These are phyloP conservation scores for Troides oblongomaculatus DNA, from an alignment of 2,888 invertebrate genomes.

Conservation along the genomic window DNA sequence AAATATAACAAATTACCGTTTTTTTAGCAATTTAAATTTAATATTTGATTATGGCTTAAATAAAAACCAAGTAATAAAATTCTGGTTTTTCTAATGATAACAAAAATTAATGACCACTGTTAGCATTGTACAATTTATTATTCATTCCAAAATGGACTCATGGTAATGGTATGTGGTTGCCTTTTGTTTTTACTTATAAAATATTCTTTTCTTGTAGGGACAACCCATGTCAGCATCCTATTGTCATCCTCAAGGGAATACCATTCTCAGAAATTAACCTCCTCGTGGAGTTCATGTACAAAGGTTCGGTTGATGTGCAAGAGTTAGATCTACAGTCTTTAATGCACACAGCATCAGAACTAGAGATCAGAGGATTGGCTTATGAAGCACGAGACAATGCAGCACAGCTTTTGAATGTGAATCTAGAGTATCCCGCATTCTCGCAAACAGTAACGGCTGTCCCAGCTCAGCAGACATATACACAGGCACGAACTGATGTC, in stretches of 20 bases:
- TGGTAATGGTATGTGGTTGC: constrained; percentile 11
- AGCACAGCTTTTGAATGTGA: constrained; percentile 76
- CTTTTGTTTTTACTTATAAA: constrained; percentile 37
- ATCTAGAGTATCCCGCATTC: constrained; percentile 73
- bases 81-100: constrained; percentile 40
- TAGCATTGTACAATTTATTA: constrained; percentile 13
- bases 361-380: constrained; percentile 83
- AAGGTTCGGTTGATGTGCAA: constrained; percentile 84
- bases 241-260: constrained; percentile 85
- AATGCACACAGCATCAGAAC: constrained; percentile 83
- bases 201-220: constrained; percentile 64
- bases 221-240: constrained; percentile 86
- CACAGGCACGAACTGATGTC: constrained; percentile 68
- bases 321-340: constrained; percentile 82
- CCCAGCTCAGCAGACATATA: constrained; percentile 47
- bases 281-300: constrained; percentile 85
- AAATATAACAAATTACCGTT: not conserved
- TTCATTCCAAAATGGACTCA: constrained; percentile 7
- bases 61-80: not conserved
- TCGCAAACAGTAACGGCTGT: constrained; percentile 51
- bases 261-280: constrained; percentile 83
- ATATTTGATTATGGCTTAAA: not conserved
- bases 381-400: constrained; percentile 80
- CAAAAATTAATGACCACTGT: constrained; percentile 24
- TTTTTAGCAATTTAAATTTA: not conserved